Conservation (phyloP, 92 coral and sea anemone species). For the Palythoa grandiflora region DNA sequence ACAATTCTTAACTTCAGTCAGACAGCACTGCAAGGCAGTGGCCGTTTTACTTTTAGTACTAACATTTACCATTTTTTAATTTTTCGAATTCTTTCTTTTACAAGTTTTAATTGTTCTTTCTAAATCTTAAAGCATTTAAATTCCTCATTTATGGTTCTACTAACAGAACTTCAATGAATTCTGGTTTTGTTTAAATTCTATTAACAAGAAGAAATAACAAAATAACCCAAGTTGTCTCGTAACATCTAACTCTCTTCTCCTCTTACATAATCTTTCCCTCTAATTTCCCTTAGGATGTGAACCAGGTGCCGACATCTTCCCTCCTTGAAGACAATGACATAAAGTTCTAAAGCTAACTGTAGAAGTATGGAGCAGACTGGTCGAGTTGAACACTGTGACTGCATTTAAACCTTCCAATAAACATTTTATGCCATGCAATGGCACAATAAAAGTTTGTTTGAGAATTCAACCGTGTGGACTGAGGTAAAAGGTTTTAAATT, state of each 20-base stretch:
- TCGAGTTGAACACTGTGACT: constrained; percentile 36
- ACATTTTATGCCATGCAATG: constrained; percentile 6
- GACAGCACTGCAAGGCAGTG: too few species aligned
- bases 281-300: constrained; percentile 35
- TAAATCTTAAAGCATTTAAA: too few species aligned
- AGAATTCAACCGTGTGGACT: constrained; percentile 14
- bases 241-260: constrained; percentile 33
- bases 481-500: constrained; percentile 19
- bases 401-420: constrained; percentile 25
- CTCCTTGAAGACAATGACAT: constrained; percentile 39
- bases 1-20: too few species aligned
- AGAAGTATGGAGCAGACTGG: constrained; percentile 35
- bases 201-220: neutral
- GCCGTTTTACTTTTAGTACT: neutral
- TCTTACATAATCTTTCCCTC: constrained; percentile 41
- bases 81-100: neutral
- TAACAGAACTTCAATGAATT: neutral
- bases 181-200: neutral
- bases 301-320: constrained; percentile 6
- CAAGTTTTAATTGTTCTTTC: neutral
- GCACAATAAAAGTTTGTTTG: constrained; percentile 19
- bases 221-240: neutral
- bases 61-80: neutral
- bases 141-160: too few species aligned
- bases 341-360: constrained; percentile 40